Percentiles rank a stretch among this genome's conserved stretches.
These are phyloP conservation scores for Mnemiopsis leidyi DNA, from an alignment of 37 sponge, comb jelly and placozoan species.

Conservation along the genomic window DNA sequence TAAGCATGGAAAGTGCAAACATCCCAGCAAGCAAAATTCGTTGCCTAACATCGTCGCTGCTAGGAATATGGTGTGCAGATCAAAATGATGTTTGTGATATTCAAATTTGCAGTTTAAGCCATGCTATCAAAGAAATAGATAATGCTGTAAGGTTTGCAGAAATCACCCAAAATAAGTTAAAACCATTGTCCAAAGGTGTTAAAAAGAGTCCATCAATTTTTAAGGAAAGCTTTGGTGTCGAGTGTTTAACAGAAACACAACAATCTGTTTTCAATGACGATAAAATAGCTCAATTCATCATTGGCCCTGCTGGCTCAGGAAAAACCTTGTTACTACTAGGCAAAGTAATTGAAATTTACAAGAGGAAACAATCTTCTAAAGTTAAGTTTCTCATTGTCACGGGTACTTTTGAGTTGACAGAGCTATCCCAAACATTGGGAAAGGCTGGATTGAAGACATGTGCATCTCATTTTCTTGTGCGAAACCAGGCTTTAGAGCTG, in stretches of 20 bases:
- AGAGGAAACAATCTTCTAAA: background rate
- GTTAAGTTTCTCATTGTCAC: background rate
- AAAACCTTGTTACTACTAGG: background rate
- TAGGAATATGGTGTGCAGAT: background rate
- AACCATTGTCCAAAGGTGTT: background rate
- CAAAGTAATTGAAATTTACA: background rate
- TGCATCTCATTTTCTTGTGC: background rate
- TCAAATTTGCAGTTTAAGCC: background rate
- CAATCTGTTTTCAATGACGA: background rate
- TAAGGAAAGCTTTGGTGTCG: background rate
- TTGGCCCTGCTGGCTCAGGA: background rate
- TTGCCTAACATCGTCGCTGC: background rate
- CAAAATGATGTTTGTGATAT: background rate
- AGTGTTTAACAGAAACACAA: background rate
- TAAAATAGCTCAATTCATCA: background rate
- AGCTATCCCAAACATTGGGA: background rate
- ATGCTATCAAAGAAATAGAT: background rate
- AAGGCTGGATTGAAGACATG: background rate
- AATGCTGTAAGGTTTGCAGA: background rate
- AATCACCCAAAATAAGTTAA: background rate
- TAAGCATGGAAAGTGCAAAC: background rate
- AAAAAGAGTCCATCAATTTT: background rate
- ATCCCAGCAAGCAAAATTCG: background rate
- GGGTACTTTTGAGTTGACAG: background rate
- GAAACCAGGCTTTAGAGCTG: background rate